Percentiles rank a stretch among this genome's conserved stretches.
Evolutionary conservation across 2,797 vertebrate species (phyloP).

Genomic region (Anguilla anguilla): DNA sequence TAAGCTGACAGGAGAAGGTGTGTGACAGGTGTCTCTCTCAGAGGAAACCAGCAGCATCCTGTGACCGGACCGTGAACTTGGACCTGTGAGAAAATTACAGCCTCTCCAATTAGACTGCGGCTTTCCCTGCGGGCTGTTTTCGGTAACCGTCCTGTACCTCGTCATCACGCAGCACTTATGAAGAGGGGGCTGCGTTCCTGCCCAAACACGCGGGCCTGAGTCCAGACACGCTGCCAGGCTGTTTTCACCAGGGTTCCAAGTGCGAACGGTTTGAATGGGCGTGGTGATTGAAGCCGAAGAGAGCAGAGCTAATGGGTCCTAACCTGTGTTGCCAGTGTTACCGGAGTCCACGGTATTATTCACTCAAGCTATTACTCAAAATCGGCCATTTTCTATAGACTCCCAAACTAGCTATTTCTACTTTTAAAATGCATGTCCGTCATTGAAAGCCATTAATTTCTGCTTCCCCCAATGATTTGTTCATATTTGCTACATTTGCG

Average conservation of each 20-base stretch:
- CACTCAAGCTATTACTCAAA: too few species aligned
- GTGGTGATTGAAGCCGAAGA: not conserved
- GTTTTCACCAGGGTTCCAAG: not conserved
- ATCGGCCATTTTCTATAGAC: too few species aligned
- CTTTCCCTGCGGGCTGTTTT: slow-evolving; percentile 59
- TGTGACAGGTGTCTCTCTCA: slow-evolving; percentile 55
- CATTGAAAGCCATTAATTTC: not conserved
- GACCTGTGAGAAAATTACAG: slow-evolving; percentile 71
- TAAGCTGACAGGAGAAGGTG: slow-evolving; percentile 74
- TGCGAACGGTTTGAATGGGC: not conserved
- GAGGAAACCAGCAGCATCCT: slow-evolving; percentile 48
- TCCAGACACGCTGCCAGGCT: not conserved
- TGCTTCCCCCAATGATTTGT: not conserved
- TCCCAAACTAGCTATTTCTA: too few species aligned
- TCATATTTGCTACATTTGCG: not conserved
- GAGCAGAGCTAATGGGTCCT: not conserved
- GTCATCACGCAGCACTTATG: slow-evolving; percentile 67
- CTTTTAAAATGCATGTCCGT: too few species aligned
- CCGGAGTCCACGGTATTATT: too few species aligned
- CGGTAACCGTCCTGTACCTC: slow-evolving; percentile 56
- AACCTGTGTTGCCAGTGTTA: not conserved
- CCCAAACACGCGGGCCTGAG: slow-evolving; percentile 55
- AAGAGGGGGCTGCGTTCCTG: slow-evolving; percentile 56
- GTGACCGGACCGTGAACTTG: slow-evolving; percentile 71
- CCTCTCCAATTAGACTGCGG: slow-evolving; percentile 64